A percentile compares a stretch with the other conserved stretches of the same genome.
phyloP scores from a whole-genome alignment of 2,888 invertebrate genomes.

The Melanotus villosus region DNA sequence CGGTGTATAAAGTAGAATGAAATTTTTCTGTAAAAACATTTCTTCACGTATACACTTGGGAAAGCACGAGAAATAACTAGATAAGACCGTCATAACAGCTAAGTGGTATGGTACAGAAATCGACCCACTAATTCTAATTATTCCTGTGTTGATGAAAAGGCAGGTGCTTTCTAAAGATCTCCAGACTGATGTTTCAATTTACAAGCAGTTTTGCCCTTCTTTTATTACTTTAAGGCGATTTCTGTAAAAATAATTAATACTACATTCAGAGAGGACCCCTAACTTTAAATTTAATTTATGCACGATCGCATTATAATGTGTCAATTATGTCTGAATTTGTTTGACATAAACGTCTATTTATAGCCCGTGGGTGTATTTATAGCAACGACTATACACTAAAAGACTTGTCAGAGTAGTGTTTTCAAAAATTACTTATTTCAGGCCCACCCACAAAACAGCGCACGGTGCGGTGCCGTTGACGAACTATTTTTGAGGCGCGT shows the following conservation, averaged over 20 bases:
- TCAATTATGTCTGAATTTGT: no score
- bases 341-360: no score
- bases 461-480: no score
- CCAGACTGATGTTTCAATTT: background rate
- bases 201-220: background rate
- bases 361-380: no score
- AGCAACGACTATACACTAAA: no score
- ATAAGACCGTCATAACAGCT: background rate
- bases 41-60: background rate
- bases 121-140: conserved; percentile 1
- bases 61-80: background rate
- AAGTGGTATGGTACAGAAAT: background rate
- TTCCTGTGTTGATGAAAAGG: background rate
- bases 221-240: background rate
- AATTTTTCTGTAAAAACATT: background rate
- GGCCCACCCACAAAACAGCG: no score
- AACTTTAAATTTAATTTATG: no score
- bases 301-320: no score
- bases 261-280: background rate
- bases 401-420: no score
- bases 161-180: background rate
- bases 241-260: background rate
- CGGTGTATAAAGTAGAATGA: background rate
- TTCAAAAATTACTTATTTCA: no score
- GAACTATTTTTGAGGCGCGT: no score